Percentiles rank a stretch among this genome's conserved stretches.
Conservation (phyloP, 2,888 invertebrate genomes). For the Sesia apiformis region DNA sequence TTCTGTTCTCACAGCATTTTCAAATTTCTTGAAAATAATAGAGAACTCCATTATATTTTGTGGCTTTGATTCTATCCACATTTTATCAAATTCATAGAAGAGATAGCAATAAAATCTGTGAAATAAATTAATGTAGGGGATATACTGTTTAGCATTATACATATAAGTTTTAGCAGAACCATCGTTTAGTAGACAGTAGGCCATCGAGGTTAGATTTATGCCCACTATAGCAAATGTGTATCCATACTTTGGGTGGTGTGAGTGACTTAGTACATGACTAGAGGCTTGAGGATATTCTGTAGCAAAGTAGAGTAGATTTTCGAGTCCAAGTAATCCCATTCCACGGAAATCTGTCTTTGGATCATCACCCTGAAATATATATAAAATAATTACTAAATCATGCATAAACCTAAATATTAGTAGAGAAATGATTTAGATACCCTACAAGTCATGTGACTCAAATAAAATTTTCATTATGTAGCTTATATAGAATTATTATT, state of each 20-base stretch:
- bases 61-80: conserved; percentile 95
- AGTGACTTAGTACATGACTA: conserved; percentile 88
- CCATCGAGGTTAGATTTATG: conserved; percentile 95
- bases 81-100: conserved; percentile 94
- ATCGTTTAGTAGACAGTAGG: conserved; percentile 84
- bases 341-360: conserved; percentile 99
- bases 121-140: conserved; percentile 84
- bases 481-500: too few species aligned
- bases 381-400: too few species aligned
- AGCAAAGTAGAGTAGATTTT: conserved; percentile 92
- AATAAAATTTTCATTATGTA: too few species aligned
- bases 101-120: conserved; percentile 95
- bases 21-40: conserved; percentile 88
- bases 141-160: conserved; percentile 83
- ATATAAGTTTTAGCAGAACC: conserved; percentile 93
- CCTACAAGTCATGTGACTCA: too few species aligned
- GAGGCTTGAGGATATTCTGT: conserved; percentile 86
- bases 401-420: too few species aligned
- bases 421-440: too few species aligned
- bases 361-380: conserved; percentile 86
- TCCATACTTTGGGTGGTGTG: conserved; percentile 91
- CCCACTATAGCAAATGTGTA: conserved; percentile 94
- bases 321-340: conserved; percentile 95
- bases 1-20: conserved; percentile 79
- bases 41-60: conserved; percentile 97